Evolutionary conservation across 2,888 invertebrate genomes (phyloP), one percentile per base, ranked within the genome.

Genomic region (Synanthedon formicaeformis): DNA sequence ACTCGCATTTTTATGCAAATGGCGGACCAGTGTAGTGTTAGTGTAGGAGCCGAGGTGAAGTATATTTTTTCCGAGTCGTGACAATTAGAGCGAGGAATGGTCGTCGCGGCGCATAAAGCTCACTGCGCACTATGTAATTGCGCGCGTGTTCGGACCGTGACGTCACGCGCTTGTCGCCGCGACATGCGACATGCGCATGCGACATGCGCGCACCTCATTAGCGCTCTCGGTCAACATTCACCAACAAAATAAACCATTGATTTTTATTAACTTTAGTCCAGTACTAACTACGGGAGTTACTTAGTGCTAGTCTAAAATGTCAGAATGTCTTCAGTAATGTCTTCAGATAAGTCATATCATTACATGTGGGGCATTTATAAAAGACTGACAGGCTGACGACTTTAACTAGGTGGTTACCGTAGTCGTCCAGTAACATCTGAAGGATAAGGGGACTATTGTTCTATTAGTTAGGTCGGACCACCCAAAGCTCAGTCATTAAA

Each of bases 111-210:
- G 23, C 14, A 49, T 49, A 49, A 49, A 49, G 49, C 49, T 16
- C 16, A 12, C 16, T 16, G 49, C 18, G 12, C 49, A 16, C 49
- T 49, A 12, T 56, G 52, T 56, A 54, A 53, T 52, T 51, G 54
- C 54, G 55, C 53, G 56, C 52, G 52, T 54, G 58, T 34, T 34
- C 34, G 34, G 51, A 54, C 53, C 53, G 55, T 41, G 50, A 51
- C 53, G 50, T 48, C 56, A 50, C 41, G 49, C 18, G 18, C 18
- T 23, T n/a, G 45, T 23, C 18, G 14, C 12, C 23, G 49, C 49
- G 49, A 49, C 49, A 48, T 48, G 48, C 48, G 48, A 13, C 14
- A 14, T 18, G n/a, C 45, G 8, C 14, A 13, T 13, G 45, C 45
- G 45, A n/a, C 13, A 45, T 14, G 45, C 13, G 45, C 49, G 16